Evolutionary conservation across 2,888 invertebrate genomes (phyloP), one percentile per base, ranked within the genome.

Genomic region (Argynnis bischoffii): DNA sequence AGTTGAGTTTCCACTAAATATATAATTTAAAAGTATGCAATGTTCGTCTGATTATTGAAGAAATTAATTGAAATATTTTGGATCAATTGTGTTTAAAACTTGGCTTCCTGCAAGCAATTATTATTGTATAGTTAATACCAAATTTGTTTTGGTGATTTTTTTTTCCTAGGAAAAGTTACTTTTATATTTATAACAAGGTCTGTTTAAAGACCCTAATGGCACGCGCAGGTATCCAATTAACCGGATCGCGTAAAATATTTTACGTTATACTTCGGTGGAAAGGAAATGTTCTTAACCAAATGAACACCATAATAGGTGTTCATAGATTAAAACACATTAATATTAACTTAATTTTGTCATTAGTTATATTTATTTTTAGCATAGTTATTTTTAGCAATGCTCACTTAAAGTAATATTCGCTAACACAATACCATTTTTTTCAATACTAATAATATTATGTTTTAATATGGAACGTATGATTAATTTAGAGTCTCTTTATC

Each of bases 101-200:
- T 67, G 35, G 66, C 68, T 69, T 63, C 59, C 73, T 77, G 69
- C 72, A 72, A 77, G 70, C 75, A 66, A 69, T 69, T 74, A 60
- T 71, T 74, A 69, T 77, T 81, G 78, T 80, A 78, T 79, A 80
- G 78, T 77, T 71, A 77, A 81, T 80, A 82, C 84, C 83, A 86
- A 84, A 81, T 81, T 84, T 80, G 72, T 77, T 80, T 81, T 79
- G 83, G 83, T 84, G 77, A 76, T 77, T 80, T 80, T 80, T 85
- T 88, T 87, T 86, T 85, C 83, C 81, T 84, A 84, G 82, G 85
- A 85, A 85, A 87, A 85, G 82, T 85, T 80, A 76, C 63, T 76
- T 75, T 75, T 75, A 76, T 84, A 81, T 85, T 80, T 81, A 80
- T 77, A 77, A 65, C 74, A 75, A 75, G 77, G 89, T 88, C 88